These are phyloP conservation scores for Pseudocheirus occidentalis DNA, from an alignment of 2,797 vertebrate species.

Conservation along the genomic window DNA sequence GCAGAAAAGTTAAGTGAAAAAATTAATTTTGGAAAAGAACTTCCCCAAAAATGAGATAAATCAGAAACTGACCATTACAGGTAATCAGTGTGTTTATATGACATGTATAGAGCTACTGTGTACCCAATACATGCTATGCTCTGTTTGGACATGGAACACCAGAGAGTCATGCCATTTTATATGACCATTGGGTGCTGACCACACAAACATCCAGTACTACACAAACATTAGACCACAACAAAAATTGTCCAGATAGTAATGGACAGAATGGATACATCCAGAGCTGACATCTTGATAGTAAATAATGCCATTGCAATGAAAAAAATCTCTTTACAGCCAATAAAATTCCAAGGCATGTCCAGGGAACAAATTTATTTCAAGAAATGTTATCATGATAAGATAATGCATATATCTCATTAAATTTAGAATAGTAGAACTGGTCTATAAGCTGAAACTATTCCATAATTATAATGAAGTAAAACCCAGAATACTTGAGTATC, in stretches of 20 bases:
- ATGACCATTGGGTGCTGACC: neutral
- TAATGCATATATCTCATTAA: neutral
- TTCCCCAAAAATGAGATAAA: neutral
- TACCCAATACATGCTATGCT: constrained; percentile 2
- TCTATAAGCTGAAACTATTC: neutral
- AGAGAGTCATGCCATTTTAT: neutral
- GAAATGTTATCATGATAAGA: constrained; percentile 34
- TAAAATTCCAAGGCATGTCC: constrained; percentile 11
- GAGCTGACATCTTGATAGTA: neutral
- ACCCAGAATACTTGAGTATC: constrained; percentile 31
- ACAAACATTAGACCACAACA: constrained; percentile 25
- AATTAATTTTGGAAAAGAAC: neutral
- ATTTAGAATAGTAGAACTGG: constrained; percentile 6
- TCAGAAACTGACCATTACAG: constrained; percentile 12
- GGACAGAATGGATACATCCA: neutral
- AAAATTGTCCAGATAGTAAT: constrained; percentile 3
- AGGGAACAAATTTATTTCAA: neutral
- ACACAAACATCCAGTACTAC: neutral
- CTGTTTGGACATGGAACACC: constrained; percentile 10
- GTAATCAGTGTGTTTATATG: neutral
- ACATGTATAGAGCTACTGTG: neutral
- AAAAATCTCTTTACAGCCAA: constrained; percentile 7
- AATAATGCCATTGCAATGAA: neutral
- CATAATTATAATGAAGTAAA: constrained; percentile 18
- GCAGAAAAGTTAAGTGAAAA: constrained; percentile 17